These are phyloP conservation scores for Orientallactaga sibirica DNA, from an alignment of 2,797 vertebrate species.

Conservation along the genomic window DNA sequence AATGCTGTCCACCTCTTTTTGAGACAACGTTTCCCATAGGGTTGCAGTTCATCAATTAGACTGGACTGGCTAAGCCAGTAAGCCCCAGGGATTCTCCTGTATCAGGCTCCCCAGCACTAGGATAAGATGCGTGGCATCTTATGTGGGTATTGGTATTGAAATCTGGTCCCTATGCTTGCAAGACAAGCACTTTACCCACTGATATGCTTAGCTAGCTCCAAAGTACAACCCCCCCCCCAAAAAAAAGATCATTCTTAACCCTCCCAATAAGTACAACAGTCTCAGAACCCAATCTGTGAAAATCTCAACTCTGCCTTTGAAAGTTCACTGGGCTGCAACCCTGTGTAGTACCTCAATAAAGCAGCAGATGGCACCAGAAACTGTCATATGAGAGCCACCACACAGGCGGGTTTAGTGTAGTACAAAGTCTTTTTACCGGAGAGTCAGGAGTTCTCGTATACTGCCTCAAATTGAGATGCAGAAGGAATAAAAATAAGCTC, in stretches of 20 bases:
- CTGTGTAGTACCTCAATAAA: fast-evolving
- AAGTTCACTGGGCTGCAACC: fast-evolving
- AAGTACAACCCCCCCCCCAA: neutral
- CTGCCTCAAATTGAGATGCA: neutral
- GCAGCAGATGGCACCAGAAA: slow-evolving; percentile 87
- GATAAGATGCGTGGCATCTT: too few relatives aligned
- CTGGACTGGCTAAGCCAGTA: too few relatives aligned
- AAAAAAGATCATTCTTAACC: neutral
- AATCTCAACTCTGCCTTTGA: neutral
- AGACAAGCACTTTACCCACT: too few relatives aligned
- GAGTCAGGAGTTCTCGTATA: neutral
- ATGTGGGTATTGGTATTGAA: too few relatives aligned
- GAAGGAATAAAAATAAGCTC: neutral
- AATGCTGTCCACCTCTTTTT: too few relatives aligned
- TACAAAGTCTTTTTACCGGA: fast-evolving
- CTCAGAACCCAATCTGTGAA: neutral
- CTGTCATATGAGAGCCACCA: neutral
- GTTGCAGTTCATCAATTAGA: too few relatives aligned
- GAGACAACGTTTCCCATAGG: too few relatives aligned
- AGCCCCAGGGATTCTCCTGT: too few relatives aligned
- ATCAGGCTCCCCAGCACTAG: too few relatives aligned
- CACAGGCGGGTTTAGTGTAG: fast-evolving
- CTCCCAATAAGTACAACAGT: neutral
- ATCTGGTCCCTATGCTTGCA: too few relatives aligned
- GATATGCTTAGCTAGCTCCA: too few relatives aligned